phyloP scores from a whole-genome alignment of 23 tunicate species.

The Aplidium turbinatum region DNA sequence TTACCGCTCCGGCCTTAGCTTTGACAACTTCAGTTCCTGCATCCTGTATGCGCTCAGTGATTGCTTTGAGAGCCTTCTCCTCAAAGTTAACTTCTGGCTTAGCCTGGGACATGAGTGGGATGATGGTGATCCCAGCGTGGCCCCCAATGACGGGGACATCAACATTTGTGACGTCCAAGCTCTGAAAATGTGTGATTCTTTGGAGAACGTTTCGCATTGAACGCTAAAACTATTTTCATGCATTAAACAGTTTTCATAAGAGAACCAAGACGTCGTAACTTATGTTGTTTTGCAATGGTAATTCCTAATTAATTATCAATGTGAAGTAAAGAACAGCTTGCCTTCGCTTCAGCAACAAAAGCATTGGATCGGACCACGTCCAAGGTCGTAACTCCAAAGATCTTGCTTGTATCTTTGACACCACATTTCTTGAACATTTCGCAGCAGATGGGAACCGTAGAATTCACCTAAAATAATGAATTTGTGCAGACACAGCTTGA shows the following conservation, averaged over 20 bases:
- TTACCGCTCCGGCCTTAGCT: conserved; percentile 85
- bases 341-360: conserved; percentile 77
- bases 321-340: background rate
- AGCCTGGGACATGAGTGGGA: conserved; percentile 76
- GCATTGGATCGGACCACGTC: conserved; percentile 93
- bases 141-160: conserved; percentile 99
- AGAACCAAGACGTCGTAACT: too few relatives aligned
- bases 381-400: conserved; percentile 94
- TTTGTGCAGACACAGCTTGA: too few relatives aligned
- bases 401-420: conserved; percentile 58
- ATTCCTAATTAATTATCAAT: too few relatives aligned
- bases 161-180: conserved; percentile 56
- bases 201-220: background rate
- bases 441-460: conserved; percentile 94
- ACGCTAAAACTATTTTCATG: too few relatives aligned
- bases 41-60: conserved; percentile 81
- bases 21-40: conserved; percentile 96
- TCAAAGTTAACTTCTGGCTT: conserved; percentile 52
- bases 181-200: conserved; percentile 20
- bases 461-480: conserved; percentile 63
- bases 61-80: conserved; percentile 38
- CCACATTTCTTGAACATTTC: conserved; percentile 85
- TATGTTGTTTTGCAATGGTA: too few relatives aligned
- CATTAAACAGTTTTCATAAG: too few relatives aligned
- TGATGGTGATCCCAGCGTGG: conserved; percentile 88